phyloP scores from a whole-genome alignment of 30 jellyfish, hydroid and myxozoan genomes.

The Nemopilema nomurai region DNA sequence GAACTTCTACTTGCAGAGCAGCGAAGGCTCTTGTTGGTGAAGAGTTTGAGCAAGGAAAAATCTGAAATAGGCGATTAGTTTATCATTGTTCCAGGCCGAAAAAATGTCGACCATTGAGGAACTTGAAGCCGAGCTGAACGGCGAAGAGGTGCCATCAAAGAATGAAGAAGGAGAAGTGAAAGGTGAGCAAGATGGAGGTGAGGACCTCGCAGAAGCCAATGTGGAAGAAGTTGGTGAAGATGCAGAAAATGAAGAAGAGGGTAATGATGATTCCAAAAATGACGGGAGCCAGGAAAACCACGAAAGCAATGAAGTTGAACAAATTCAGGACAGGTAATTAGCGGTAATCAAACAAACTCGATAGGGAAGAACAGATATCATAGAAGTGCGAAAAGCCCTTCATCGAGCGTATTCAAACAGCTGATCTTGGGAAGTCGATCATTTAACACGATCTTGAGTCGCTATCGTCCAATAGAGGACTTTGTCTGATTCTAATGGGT shows the following conservation, averaged over 20 bases:
- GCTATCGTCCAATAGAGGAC: no score
- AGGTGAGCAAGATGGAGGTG: background rate
- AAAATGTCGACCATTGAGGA: slow-evolving; percentile 42
- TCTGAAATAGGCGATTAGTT: no score
- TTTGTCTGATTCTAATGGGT: no score
- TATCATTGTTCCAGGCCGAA: background rate
- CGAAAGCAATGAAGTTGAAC: slow-evolving; percentile 3
- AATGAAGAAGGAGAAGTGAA: slow-evolving; percentile 10
- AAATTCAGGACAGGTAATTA: background rate
- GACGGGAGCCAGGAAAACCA: slow-evolving; percentile 2
- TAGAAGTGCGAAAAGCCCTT: background rate
- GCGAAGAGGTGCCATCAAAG: slow-evolving; percentile 8
- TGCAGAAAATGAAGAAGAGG: slow-evolving; percentile 19
- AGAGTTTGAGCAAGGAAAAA: background rate
- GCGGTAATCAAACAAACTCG: background rate
- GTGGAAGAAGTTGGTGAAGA: slow-evolving; percentile 3
- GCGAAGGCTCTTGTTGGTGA: background rate
- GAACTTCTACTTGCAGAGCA: background rate
- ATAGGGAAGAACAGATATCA: background rate
- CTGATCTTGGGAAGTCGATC: no score
- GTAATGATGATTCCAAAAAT: background rate
- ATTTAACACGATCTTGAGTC: no score
- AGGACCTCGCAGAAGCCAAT: background rate
- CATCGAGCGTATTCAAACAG: no score
- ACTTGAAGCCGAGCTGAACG: slow-evolving; percentile 34